A percentile compares a stretch with the other conserved stretches of the same genome.
These are phyloP conservation scores for Amitus sp. DNA, from an alignment of 2,888 invertebrate species.

Conservation along the genomic window DNA sequence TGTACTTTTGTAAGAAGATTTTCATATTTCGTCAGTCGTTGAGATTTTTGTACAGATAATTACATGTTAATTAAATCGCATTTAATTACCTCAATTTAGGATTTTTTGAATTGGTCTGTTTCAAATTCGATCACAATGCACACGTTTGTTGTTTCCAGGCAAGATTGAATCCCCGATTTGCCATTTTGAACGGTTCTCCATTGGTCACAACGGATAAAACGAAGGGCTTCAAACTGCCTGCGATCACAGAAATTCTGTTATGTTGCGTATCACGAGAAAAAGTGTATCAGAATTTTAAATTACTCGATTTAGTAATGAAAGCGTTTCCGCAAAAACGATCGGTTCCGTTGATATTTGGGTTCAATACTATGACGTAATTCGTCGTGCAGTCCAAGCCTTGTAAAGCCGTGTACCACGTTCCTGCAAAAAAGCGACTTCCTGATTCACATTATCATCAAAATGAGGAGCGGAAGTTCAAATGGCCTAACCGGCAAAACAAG, in stretches of 20 bases:
- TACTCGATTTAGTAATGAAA: slow-evolving; percentile 74
- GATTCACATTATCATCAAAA: too few relatives aligned
- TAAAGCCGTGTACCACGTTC: slow-evolving; percentile 69
- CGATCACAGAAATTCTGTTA: too few relatives aligned
- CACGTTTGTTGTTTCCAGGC: slow-evolving; percentile 77
- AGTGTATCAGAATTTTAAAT: slow-evolving; percentile 20
- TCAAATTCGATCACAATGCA: slow-evolving; percentile 48
- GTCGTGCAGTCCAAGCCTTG: slow-evolving; percentile 73
- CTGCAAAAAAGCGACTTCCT: slow-evolving; percentile 37
- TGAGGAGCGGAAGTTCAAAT: too few relatives aligned
- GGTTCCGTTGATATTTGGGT: slow-evolving; percentile 67
- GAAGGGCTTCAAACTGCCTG: slow-evolving; percentile 77
- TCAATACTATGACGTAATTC: slow-evolving; percentile 81
- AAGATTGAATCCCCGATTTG: slow-evolving; percentile 80
- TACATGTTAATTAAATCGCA: neutral
- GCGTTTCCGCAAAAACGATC: slow-evolving; percentile 84
- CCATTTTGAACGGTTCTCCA: slow-evolving; percentile 68
- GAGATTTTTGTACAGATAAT: too few relatives aligned
- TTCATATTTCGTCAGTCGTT: too few relatives aligned
- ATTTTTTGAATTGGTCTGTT: too few relatives aligned
- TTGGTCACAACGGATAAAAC: slow-evolving; percentile 78
- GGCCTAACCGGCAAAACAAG: too few relatives aligned
- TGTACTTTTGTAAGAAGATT: too few relatives aligned
- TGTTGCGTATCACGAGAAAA: too few relatives aligned
- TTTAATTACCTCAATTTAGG: neutral